Evolutionary conservation across 2,888 invertebrate species (phyloP).

Genomic region (Heteromurus nitidus): DNA sequence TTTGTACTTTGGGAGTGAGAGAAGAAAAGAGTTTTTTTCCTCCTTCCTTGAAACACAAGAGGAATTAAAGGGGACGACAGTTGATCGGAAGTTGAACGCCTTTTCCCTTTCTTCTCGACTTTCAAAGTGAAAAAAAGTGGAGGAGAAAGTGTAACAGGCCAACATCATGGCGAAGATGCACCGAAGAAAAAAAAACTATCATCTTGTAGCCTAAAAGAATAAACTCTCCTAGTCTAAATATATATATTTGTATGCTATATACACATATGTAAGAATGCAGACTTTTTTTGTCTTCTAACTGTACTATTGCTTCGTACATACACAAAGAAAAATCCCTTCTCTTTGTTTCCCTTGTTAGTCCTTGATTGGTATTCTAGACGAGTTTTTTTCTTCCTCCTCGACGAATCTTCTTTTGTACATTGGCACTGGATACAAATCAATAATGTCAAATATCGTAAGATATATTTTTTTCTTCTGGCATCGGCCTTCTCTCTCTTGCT

Average conservation of each 20-base stretch:
- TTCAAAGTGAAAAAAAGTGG: conserved; percentile 7
- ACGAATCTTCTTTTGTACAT: conserved; percentile 8
- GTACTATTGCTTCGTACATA: background rate
- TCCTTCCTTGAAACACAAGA: background rate
- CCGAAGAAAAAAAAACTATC: background rate
- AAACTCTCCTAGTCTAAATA: no score
- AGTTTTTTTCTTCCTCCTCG: conserved; percentile 23
- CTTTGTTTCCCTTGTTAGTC: conserved; percentile 20
- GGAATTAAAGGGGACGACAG: conserved; percentile 33
- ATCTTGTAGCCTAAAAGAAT: no score
- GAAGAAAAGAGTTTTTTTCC: conserved; percentile 19
- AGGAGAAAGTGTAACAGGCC: background rate
- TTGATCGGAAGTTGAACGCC: conserved; percentile 57
- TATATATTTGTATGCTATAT: no score
- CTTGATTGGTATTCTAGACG: conserved; percentile 49
- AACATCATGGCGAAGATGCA: background rate
- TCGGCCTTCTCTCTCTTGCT: background rate
- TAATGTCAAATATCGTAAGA: conserved; percentile 13
- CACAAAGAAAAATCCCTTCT: background rate
- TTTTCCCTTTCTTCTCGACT: conserved; percentile 11
- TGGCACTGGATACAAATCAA: conserved; percentile 42
- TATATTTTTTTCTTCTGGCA: background rate
- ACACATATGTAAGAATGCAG: no score
- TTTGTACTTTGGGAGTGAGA: background rate
- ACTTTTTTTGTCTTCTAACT: background rate